A percentile compares a stretch with the other conserved stretches of the same genome.
Evolutionary conservation across 2,113 vertebrate species (phyloP).

Genomic region (Ictidomys tridecemlineatus): DNA sequence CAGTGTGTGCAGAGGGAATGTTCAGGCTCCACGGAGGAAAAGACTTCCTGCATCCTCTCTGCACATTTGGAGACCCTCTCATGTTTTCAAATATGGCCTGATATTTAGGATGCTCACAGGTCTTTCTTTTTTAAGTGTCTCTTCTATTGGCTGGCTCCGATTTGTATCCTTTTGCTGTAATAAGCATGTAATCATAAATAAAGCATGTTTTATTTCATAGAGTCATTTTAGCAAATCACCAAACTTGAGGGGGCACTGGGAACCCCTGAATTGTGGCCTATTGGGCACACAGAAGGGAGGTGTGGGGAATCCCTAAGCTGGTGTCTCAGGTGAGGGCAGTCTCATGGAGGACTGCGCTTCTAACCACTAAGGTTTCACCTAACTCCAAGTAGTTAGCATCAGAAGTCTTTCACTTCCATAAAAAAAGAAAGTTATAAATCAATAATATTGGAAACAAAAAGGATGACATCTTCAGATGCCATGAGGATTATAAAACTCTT

Average conservation of each 20-base stretch:
- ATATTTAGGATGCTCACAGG: not conserved
- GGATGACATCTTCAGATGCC: not conserved
- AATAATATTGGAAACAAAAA: not conserved
- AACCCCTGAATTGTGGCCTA: not conserved
- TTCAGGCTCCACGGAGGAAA: not conserved
- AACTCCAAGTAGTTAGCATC: not conserved
- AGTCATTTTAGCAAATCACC: not conserved
- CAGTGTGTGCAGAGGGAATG: accelerated
- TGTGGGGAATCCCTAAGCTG: too few species aligned
- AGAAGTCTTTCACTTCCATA: not conserved
- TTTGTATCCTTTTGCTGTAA: not conserved
- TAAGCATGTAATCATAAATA: not conserved
- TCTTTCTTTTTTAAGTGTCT: not conserved
- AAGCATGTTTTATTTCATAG: not conserved
- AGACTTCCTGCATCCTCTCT: too few species aligned
- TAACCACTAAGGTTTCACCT: too few species aligned
- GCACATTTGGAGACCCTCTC: not conserved
- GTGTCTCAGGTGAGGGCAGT: too few species aligned
- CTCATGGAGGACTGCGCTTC: not conserved
- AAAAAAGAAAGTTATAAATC: not conserved
- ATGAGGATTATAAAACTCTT: not conserved
- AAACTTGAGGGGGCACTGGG: not conserved
- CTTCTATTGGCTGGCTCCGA: not conserved
- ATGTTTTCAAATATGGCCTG: too few species aligned
- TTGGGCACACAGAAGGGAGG: not conserved